These are phyloP conservation scores for Cheilosia grossa DNA, from an alignment of 2,888 invertebrate species.

Conservation along the genomic window DNA sequence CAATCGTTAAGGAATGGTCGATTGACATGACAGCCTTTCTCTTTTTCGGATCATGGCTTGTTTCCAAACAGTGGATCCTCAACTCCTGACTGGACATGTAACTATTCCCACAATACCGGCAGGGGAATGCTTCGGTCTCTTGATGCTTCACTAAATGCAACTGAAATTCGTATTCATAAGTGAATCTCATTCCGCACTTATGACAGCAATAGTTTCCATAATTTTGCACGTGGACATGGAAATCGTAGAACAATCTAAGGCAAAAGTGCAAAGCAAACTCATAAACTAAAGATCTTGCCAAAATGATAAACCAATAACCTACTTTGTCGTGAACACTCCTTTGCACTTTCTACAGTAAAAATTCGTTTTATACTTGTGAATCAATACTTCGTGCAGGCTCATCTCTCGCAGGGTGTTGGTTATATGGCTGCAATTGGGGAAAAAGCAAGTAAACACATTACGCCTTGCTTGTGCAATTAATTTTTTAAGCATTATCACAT, in stretches of 20 bases:
- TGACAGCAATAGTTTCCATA: constrained; percentile 58
- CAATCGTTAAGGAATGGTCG: constrained; percentile 49
- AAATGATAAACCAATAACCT: neutral
- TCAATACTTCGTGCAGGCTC: constrained; percentile 52
- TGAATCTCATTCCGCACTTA: constrained; percentile 51
- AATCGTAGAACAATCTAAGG: constrained; percentile 47
- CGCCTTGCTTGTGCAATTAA: constrained; percentile 29
- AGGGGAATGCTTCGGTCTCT: constrained; percentile 23
- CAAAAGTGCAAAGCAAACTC: neutral
- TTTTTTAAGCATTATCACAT: constrained; percentile 52
- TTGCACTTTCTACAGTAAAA: constrained; percentile 55
- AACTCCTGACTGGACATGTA: constrained; percentile 52
- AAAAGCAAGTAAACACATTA: constrained; percentile 40
- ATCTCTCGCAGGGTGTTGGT: constrained; percentile 42
- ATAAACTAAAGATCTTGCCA: neutral
- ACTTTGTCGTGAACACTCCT: constrained; percentile 65
- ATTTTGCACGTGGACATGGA: constrained; percentile 55
- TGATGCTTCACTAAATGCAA: constrained; percentile 63
- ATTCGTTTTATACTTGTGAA: constrained; percentile 44
- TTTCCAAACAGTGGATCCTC: constrained; percentile 49
- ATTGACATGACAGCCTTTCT: constrained; percentile 51
- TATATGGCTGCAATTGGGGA: constrained; percentile 28
- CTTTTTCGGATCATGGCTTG: constrained; percentile 51
- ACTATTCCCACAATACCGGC: constrained; percentile 40
- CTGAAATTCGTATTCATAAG: constrained; percentile 51